These are phyloP conservation scores for Balaeniceps rex DNA, from an alignment of 2,113 vertebrate genomes.

Conservation along the genomic window DNA sequence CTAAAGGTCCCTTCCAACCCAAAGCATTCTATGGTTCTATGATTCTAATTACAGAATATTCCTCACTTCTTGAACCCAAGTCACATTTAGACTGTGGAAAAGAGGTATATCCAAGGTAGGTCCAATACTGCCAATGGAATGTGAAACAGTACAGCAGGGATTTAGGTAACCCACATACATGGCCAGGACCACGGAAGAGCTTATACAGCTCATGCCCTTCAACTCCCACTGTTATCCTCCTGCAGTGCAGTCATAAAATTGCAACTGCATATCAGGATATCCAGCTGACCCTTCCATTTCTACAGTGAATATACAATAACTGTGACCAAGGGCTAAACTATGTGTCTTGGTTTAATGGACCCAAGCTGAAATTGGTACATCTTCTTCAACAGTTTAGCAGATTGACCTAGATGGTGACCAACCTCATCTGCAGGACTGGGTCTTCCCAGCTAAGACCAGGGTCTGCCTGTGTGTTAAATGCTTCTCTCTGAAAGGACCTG, in stretches of 20 bases:
- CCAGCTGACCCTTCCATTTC: background rate
- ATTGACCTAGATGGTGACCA: background rate
- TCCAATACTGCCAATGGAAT: fast-evolving
- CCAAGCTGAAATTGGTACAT: background rate
- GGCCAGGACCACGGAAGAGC: background rate
- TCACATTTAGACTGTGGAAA: background rate
- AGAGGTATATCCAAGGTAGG: background rate
- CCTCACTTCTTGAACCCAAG: background rate
- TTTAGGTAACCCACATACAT: background rate
- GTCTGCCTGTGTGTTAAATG: background rate
- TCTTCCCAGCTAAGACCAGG: background rate
- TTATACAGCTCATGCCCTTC: background rate
- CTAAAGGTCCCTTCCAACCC: no score
- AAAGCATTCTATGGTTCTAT: no score
- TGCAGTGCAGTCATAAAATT: background rate
- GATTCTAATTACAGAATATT: background rate
- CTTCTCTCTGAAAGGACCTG: background rate
- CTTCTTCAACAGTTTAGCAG: background rate
- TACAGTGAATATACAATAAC: background rate
- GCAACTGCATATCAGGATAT: background rate
- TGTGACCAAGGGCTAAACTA: background rate
- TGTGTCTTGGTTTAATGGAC: background rate
- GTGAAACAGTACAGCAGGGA: background rate
- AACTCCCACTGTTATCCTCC: background rate
- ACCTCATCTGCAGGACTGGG: background rate